These are phyloP conservation scores for Pyrocoelia pectoralis DNA, from an alignment of 2,888 invertebrate genomes.

Conservation along the genomic window DNA sequence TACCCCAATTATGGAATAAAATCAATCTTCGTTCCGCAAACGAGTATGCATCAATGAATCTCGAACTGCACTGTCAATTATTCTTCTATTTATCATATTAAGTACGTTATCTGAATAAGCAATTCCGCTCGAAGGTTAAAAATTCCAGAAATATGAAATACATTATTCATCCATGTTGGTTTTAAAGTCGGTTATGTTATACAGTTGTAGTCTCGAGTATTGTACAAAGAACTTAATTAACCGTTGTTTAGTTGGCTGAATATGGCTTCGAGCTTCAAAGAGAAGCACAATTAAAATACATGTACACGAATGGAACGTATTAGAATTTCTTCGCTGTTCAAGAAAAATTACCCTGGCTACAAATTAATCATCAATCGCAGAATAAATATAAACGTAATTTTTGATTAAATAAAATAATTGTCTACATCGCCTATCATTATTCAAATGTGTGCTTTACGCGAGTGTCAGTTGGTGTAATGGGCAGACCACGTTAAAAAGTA, in stretches of 20 bases:
- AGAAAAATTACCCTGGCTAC: neutral
- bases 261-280: slow-evolving; percentile 37
- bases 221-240: slow-evolving; percentile 5
- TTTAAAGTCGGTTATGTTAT: too few relatives aligned
- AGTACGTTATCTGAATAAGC: slow-evolving; percentile 44
- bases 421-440: neutral
- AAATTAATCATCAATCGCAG: neutral
- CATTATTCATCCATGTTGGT: slow-evolving; percentile 43
- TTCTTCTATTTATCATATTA: slow-evolving; percentile 50
- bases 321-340: slow-evolving; percentile 21
- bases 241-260: slow-evolving; percentile 24
- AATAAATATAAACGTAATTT: neutral
- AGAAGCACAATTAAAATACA: slow-evolving; percentile 46
- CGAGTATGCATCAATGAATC: slow-evolving; percentile 33
- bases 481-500: neutral
- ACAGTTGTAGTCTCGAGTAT: slow-evolving; percentile 7
- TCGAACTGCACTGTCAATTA: slow-evolving; percentile 46
- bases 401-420: slow-evolving; percentile 2
- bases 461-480: slow-evolving; percentile 7
- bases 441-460: neutral
- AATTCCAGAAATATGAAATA: slow-evolving; percentile 49
- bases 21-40: slow-evolving; percentile 1
- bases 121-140: slow-evolving; percentile 40
- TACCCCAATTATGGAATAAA: neutral
- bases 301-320: slow-evolving; percentile 39